Base-by-base conservation (phyloP, 2,113 vertebrate genomes). In the Odontophorus gujanensis region DNA sequence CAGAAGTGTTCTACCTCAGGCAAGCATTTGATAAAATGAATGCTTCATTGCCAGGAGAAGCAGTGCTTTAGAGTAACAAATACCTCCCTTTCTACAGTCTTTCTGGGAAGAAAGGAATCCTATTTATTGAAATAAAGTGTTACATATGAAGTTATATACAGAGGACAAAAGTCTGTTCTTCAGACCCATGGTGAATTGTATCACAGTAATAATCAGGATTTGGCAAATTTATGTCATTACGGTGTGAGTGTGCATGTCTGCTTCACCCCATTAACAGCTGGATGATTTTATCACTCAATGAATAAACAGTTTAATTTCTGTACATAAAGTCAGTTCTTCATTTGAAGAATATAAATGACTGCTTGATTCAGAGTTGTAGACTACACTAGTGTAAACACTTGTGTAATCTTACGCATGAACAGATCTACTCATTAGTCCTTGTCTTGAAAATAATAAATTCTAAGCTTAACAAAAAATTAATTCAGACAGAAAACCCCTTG, bases 1-100 rank as follows among this genome's bases (percentile, higher is more conserved):
- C 50, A 45, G 61, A 74, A 73, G 40, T 86, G 24, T 63, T 94
- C 91, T 66, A 89, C 48, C 51, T 87, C 40, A 71, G 79, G 66
- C 11, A 62, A 59, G 42, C 22, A 28, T 82, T 80, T 85, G 76
- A 73, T 94, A 55, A 91, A 95, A 86, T 57, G 9, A 75, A 36
- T 79, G 78, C n/a, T 74, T 63, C 15, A 32, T 17, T 85, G 48
- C 45, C 38, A 86, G 81, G 34, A 73, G 90, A 80, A 85, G n/a
- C 43, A 67, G 34, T 81, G 19, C 32, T 65, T 66, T 80, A 76
- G 51, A 55, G 18, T 63, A 63, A 51, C 9, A 40, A 32, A 13
- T 72, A 7, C 1, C 19, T 57, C 62, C 80, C 73, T 83, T 32
- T 13, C 11, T 79, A 13, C 16, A 24, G 3, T 73, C 4, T 34